A percentile compares a stretch with the other conserved stretches of the same genome.
Evolutionary conservation across 2,797 vertebrate genomes (phyloP).

Genomic region (Clangula hyemalis): DNA sequence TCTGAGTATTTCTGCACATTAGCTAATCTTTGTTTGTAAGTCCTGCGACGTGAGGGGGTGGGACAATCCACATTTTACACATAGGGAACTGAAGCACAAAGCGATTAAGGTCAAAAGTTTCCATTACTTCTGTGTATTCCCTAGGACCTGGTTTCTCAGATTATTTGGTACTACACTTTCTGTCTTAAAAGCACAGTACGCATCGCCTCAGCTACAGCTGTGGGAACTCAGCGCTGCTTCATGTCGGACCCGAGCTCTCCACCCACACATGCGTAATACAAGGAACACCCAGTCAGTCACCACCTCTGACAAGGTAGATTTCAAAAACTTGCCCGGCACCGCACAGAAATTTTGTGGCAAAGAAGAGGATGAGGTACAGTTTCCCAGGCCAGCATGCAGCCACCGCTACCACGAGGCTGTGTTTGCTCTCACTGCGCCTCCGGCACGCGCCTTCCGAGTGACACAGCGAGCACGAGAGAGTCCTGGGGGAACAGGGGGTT

Average conservation of each 20-base stretch:
- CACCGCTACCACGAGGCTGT: background rate
- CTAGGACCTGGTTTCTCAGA: constrained; percentile 25
- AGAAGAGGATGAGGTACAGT: background rate
- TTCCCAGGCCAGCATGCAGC: background rate
- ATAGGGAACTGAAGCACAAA: constrained; percentile 33
- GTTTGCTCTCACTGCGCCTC: background rate
- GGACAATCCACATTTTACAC: constrained; percentile 46
- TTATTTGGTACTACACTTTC: constrained; percentile 40
- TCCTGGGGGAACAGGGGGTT: background rate
- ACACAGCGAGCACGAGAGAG: background rate
- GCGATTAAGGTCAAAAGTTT: constrained; percentile 63
- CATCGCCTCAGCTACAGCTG: constrained; percentile 38
- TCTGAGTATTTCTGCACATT: background rate
- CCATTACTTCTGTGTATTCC: constrained; percentile 38
- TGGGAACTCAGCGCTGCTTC: constrained; percentile 23
- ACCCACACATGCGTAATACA: background rate
- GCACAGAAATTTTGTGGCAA: constrained; percentile 24
- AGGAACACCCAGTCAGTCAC: background rate
- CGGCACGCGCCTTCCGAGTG: background rate
- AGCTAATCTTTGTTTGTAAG: background rate
- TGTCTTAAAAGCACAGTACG: background rate
- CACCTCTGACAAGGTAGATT: constrained; percentile 17
- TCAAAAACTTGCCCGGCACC: constrained; percentile 30
- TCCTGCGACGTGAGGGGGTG: constrained; percentile 42
- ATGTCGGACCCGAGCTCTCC: background rate